These are phyloP conservation scores for Meandrina meandrites DNA, from an alignment of 92 coral and sea anemone genomes.

Conservation along the genomic window DNA sequence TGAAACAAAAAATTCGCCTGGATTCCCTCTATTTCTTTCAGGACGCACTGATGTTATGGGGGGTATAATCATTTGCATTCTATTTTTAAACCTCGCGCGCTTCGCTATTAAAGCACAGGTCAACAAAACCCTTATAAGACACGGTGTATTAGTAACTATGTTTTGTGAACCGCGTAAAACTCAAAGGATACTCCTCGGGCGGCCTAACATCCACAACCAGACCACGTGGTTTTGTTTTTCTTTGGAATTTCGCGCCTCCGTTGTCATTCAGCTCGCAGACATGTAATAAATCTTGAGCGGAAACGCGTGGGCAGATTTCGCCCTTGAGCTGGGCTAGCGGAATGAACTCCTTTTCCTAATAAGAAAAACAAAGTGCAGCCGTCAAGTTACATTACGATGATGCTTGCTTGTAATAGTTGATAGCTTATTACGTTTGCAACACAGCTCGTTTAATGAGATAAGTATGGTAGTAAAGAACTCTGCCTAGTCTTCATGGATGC, in stretches of 20 bases:
- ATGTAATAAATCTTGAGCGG: conserved; percentile 85
- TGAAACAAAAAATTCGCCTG: too few relatives aligned
- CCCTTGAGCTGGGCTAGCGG: conserved; percentile 77
- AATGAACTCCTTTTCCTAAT: conserved; percentile 88
- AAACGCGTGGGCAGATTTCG: conserved; percentile 87
- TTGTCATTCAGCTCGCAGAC: conserved; percentile 78
- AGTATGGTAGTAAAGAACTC: not conserved
- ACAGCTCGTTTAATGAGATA: not conserved
- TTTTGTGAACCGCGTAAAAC: not conserved
- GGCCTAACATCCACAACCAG: conserved; percentile 88
- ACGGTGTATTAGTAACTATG: not conserved
- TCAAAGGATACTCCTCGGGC: conserved; percentile 96
- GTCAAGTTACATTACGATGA: not conserved
- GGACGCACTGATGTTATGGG: too few relatives aligned
- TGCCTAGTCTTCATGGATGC: not conserved
- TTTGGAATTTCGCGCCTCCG: conserved; percentile 44
- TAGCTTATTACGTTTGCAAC: not conserved
- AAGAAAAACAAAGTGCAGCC: not conserved
- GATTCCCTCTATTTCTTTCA: too few relatives aligned
- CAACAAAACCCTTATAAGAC: not conserved
- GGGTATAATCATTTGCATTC: too few relatives aligned
- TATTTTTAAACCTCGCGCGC: too few relatives aligned
- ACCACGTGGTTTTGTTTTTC: conserved; percentile 81
- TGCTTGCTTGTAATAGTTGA: not conserved
- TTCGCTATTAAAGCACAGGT: not conserved